Evolutionary conservation across 2,888 invertebrate species (phyloP).

Genomic region (Empis stercorea): DNA sequence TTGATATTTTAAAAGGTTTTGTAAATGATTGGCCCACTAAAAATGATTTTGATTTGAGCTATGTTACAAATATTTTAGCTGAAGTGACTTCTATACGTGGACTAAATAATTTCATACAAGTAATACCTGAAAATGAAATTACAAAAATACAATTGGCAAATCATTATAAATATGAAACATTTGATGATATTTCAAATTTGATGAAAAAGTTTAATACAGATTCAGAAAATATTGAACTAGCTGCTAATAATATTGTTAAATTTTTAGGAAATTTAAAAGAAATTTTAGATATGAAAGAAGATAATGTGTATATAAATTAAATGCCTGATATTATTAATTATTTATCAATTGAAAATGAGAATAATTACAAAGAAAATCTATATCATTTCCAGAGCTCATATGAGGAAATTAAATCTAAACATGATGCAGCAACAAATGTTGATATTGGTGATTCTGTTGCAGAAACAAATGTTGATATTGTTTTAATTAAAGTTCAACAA

Average conservation of each 20-base stretch:
- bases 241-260: not conserved
- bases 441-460: too few relatives aligned
- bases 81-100: not conserved
- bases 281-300: not conserved
- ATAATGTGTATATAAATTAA: not conserved
- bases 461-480: too few relatives aligned
- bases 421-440: too few relatives aligned
- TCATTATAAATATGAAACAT: not conserved
- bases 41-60: too few relatives aligned
- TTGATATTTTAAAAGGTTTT: too few relatives aligned
- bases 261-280: not conserved
- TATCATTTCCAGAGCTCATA: not conserved
- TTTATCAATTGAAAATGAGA: not conserved
- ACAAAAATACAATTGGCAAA: not conserved
- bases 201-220: not conserved
- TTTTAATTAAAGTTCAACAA: too few relatives aligned
- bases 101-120: not conserved
- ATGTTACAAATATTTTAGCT: not conserved
- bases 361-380: not conserved
- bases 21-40: too few relatives aligned
- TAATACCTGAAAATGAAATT: not conserved
- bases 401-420: too few relatives aligned
- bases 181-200: not conserved
- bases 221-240: not conserved
- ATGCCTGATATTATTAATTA: not conserved